Evolutionary conservation across 2,113 vertebrate species (phyloP).

Genomic region (Lanius collurio): DNA sequence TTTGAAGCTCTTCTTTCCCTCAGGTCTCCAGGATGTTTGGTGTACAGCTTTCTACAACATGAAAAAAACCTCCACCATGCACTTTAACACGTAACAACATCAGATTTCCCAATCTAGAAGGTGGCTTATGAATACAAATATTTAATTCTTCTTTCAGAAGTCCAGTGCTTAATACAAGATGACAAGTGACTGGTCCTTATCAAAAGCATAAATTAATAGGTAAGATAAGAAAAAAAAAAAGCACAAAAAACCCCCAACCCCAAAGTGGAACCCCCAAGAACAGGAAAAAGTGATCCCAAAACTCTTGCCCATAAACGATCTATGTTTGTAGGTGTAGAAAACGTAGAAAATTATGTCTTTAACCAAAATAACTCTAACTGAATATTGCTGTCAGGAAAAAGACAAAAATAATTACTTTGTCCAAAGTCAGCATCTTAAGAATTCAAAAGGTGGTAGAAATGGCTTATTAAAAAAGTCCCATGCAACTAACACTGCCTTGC

Average conservation of each 20-base stretch:
- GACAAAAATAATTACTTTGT: not conserved
- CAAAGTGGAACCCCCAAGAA: not conserved
- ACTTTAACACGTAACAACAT: not conserved
- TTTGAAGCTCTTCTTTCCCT: not conserved
- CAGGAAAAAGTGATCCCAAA: not conserved
- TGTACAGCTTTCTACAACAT: not conserved
- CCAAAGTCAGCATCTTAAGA: not conserved
- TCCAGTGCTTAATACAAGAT: not conserved
- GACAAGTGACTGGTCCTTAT: not conserved
- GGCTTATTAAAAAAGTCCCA: not conserved
- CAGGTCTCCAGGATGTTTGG: not conserved
- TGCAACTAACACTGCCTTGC: not conserved
- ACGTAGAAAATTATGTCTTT: not conserved
- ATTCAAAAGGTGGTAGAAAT: not conserved
- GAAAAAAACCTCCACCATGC: not conserved
- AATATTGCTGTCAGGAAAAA: not conserved
- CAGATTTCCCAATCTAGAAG: not conserved
- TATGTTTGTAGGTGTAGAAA: not conserved
- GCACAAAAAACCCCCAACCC: fast-evolving
- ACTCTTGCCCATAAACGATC: not conserved
- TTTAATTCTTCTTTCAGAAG: not conserved
- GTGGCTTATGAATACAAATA: not conserved
- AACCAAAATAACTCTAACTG: not conserved
- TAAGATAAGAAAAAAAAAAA: not conserved
- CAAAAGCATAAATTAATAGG: not conserved